Percentiles rank a stretch among this genome's conserved stretches.
Conservation (phyloP, 2,888 invertebrate species). For the Xestia rhomboidea region DNA sequence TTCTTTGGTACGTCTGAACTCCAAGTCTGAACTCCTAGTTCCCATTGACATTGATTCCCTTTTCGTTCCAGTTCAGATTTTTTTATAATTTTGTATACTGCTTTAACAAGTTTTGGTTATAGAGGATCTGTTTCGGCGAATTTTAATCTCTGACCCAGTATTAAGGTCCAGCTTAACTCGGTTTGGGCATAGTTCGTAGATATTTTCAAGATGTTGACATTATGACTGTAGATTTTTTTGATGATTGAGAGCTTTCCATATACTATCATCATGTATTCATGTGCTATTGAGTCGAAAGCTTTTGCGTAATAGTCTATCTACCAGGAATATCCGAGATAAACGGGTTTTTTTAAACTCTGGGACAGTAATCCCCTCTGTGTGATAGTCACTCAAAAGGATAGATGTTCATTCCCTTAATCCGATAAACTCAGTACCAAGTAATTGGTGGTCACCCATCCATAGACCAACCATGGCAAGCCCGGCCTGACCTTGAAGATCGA, state of each 20-base stretch:
- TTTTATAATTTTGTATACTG: background rate
- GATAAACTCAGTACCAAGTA: background rate
- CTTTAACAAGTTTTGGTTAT: background rate
- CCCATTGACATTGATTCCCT: background rate
- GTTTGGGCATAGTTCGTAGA: background rate
- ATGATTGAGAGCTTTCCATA: background rate
- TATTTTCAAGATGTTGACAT: background rate
- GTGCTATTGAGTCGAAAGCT: background rate
- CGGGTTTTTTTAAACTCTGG: background rate
- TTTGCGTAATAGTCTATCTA: background rate
- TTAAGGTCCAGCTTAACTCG: background rate
- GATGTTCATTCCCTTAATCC: background rate
- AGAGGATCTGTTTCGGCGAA: background rate
- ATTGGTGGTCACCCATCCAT: background rate
- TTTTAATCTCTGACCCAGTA: background rate
- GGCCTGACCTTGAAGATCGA: background rate
- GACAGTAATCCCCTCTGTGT: background rate
- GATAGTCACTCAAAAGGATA: background rate
- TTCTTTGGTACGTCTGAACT: background rate
- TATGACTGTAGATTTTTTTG: background rate
- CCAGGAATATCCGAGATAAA: background rate
- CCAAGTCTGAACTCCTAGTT: too few species aligned
- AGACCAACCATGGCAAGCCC: background rate
- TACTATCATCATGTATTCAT: background rate
- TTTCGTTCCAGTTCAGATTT: background rate